phyloP scores from a whole-genome alignment of 1,140 invertebrate species.

The Eupeodes corollae region DNA sequence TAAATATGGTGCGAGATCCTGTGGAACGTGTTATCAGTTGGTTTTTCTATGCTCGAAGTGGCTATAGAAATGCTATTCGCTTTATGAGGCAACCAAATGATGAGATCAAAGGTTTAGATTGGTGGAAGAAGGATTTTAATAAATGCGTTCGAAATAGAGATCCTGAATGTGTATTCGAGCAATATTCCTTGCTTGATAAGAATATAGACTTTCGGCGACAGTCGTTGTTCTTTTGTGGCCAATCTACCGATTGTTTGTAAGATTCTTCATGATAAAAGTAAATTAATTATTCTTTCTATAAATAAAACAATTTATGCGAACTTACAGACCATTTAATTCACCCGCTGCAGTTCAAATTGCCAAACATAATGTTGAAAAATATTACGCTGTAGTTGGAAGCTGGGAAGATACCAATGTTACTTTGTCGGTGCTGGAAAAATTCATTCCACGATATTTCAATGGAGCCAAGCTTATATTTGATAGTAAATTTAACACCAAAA shows the following conservation, averaged over 20 bases:
- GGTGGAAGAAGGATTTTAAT: slow-evolving; percentile 81
- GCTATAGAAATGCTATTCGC: slow-evolving; percentile 43
- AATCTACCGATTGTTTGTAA: slow-evolving; percentile 70
- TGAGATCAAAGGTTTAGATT: slow-evolving; percentile 62
- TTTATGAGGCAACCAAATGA: slow-evolving; percentile 62
- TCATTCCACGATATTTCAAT: slow-evolving; percentile 69
- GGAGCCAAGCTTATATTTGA: slow-evolving; percentile 47
- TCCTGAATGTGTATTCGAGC: slow-evolving; percentile 68
- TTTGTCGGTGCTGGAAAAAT: slow-evolving; percentile 67
- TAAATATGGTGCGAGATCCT: slow-evolving; percentile 78
- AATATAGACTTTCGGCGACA: slow-evolving; percentile 70
- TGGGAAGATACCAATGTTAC: slow-evolving; percentile 76
- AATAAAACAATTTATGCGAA: slow-evolving; percentile 37
- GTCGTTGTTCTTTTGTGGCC: slow-evolving; percentile 78
- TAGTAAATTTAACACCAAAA: slow-evolving; percentile 18
- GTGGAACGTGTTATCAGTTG: slow-evolving; percentile 82
- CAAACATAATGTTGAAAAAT: slow-evolving; percentile 66
- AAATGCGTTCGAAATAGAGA: slow-evolving; percentile 68
- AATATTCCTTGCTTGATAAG: slow-evolving; percentile 58
- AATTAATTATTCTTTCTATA: neutral
- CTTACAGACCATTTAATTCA: slow-evolving; percentile 72
- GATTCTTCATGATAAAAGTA: too few relatives aligned
- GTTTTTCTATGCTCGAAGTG: slow-evolving; percentile 67
- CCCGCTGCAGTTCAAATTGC: slow-evolving; percentile 64
- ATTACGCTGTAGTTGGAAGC: slow-evolving; percentile 78